Base-by-base conservation (phyloP, 1,140 invertebrate genomes). In the Trichogramma pretiosum region DNA sequence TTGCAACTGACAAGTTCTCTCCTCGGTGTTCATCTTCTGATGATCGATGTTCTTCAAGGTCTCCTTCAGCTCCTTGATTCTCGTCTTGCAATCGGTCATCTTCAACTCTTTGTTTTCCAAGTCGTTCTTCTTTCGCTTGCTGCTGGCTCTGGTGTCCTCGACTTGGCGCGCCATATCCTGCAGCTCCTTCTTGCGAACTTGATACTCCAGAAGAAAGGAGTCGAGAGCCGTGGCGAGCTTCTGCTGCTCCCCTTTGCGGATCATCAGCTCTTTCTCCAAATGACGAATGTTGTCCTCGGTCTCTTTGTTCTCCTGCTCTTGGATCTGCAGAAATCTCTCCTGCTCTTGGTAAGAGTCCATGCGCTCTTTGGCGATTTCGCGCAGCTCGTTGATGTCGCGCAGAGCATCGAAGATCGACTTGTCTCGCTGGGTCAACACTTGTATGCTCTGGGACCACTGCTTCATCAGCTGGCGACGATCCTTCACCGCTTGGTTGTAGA, bases 401-500 rank as follows among this genome's bases (percentile, higher is more conserved):
- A 61, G 44, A 7, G 40, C 56, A n/a, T 56, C 41, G 37, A 64
- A 53, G 33, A 68, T 65, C 11, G 60, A 55, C 24, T 63, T 50
- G 26, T 74, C 65, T 22, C 62, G 58, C 40, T 69, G 59, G 13
- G 61, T 55, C 0, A 70, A 54, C 32, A 73, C 57, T 4, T 52
- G 43, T 0, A 63, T 60, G 21, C 68, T 66, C 23, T 67, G 58
- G 11, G 62, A 63, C 71, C 70, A 74, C 19, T 70, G 69, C 42
- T 61, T 58, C 46, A 74, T 67, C 23, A 73, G 57, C 9, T 66
- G 58, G 4, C 54, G 53, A 32, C 67, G 61, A 48, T 73, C 70
- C 14, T 57, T 56, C 18, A 72, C 56, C 11, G 60, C 57, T 52
- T 70, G 57, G 17, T 52, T 55, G 28, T 70, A 69, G 0, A 73